Conservation (phyloP, 1,140 invertebrate genomes). For the Bombus haemorrhoidalis region DNA sequence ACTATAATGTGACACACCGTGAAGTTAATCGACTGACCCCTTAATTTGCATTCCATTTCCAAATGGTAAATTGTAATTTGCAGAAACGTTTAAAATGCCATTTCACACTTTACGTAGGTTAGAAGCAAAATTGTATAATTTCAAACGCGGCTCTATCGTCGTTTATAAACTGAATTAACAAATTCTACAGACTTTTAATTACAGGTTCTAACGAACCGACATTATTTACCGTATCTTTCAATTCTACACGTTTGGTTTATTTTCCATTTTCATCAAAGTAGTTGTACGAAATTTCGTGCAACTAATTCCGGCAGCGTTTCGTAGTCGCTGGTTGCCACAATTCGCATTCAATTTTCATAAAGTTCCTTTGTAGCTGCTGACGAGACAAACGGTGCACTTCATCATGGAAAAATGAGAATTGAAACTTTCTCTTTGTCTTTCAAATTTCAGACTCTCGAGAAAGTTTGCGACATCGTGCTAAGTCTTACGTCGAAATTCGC, state of each 20-base stretch:
- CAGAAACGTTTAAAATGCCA: background rate
- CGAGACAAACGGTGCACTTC: background rate
- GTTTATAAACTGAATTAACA: background rate
- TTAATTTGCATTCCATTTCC: background rate
- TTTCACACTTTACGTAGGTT: background rate
- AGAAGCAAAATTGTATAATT: background rate
- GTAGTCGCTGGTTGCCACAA: too few species aligned
- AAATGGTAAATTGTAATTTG: background rate
- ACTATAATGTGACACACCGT: background rate
- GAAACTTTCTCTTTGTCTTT: slow-evolving; percentile 31
- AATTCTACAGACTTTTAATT: background rate
- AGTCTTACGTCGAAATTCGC: slow-evolving; percentile 13
- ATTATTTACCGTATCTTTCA: background rate
- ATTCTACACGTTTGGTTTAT: background rate
- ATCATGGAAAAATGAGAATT: slow-evolving; percentile 7
- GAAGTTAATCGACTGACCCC: background rate
- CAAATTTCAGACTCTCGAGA: background rate
- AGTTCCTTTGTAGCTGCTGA: too few species aligned
- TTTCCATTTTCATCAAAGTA: background rate
- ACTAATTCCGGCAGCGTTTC: background rate
- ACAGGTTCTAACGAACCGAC: background rate
- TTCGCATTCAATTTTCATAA: background rate
- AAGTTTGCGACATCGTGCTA: background rate
- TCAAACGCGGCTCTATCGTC: background rate
- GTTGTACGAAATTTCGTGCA: background rate